phyloP scores from a whole-genome alignment of 2,888 invertebrate genomes.

The Gari tellinella region DNA sequence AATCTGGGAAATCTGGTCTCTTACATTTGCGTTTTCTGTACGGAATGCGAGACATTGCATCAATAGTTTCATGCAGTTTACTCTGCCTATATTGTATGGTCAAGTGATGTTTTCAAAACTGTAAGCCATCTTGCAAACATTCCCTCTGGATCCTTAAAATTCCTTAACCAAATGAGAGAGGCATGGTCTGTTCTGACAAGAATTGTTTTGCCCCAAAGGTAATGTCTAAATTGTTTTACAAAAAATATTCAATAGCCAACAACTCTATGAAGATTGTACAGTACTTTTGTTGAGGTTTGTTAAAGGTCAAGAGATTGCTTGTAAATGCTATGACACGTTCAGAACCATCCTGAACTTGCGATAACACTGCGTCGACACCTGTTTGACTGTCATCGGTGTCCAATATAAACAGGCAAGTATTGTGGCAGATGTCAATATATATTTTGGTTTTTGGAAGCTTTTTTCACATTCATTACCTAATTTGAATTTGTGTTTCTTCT shows the following conservation, averaged over 20 bases:
- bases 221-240: slow-evolving; percentile 62
- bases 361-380: slow-evolving; percentile 61
- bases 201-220: slow-evolving; percentile 56
- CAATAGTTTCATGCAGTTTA: slow-evolving; percentile 7
- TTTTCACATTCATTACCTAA: slow-evolving; percentile 26
- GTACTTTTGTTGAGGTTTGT: slow-evolving; percentile 44
- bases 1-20: slow-evolving; percentile 16
- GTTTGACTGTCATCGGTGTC: slow-evolving; percentile 64
- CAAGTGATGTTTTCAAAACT: slow-evolving; percentile 35
- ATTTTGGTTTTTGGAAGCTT: slow-evolving; percentile 46
- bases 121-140: slow-evolving; percentile 35
- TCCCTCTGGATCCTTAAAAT: slow-evolving; percentile 42
- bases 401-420: slow-evolving; percentile 49
- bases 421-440: slow-evolving; percentile 27
- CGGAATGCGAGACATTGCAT: slow-evolving; percentile 18
- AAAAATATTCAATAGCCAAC: slow-evolving; percentile 54
- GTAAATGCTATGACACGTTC: slow-evolving; percentile 62
- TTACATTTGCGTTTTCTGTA: slow-evolving; percentile 19
- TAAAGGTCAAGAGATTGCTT: slow-evolving; percentile 50
- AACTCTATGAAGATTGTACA: slow-evolving; percentile 55
- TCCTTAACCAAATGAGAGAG: slow-evolving; percentile 39
- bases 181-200: slow-evolving; percentile 64
- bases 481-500: slow-evolving; percentile 2
- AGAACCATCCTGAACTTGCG: slow-evolving; percentile 54
- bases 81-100: slow-evolving; percentile 22